A percentile compares a stretch with the other conserved stretches of the same genome.
Conservation (phyloP, 2,113 vertebrate species). For the Heterocephalus glaber region DNA sequence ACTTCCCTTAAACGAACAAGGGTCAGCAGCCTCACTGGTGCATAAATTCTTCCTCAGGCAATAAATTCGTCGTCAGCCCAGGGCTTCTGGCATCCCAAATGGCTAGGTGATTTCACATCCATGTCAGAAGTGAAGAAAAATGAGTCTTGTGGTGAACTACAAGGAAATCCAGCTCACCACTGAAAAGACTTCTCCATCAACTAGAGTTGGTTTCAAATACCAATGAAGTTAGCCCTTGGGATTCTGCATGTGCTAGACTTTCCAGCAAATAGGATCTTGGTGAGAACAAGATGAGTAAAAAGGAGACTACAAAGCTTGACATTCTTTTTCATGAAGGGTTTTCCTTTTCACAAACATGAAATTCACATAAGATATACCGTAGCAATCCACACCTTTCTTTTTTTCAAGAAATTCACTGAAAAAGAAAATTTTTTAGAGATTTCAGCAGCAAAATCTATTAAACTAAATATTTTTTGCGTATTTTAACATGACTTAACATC, state of each 20-base stretch:
- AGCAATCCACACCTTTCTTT: not conserved
- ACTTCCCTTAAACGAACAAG: not conserved
- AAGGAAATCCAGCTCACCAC: not conserved
- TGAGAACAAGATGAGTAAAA: not conserved
- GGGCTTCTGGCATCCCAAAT: not conserved
- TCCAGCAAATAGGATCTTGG: not conserved
- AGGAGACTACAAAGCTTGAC: not conserved
- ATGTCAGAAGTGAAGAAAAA: not conserved
- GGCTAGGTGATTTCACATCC: not conserved
- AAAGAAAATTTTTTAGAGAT: not conserved
- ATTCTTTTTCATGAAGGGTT: not conserved
- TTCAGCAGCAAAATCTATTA: not conserved
- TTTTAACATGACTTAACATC: not conserved
- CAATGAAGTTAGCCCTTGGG: not conserved
- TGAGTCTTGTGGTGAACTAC: not conserved
- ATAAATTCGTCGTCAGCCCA: too few relatives aligned
- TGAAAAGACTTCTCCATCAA: not conserved
- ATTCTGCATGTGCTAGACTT: not conserved
- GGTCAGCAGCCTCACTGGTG: too few relatives aligned
- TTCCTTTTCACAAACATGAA: not conserved
- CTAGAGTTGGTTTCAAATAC: not conserved
- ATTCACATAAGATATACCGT: too few relatives aligned
- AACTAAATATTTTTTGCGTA: not conserved
- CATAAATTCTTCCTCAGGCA: not conserved
- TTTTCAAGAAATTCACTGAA: not conserved